These are phyloP conservation scores for Neoarius graeffei DNA, from an alignment of 2,113 vertebrate genomes.

Conservation along the genomic window DNA sequence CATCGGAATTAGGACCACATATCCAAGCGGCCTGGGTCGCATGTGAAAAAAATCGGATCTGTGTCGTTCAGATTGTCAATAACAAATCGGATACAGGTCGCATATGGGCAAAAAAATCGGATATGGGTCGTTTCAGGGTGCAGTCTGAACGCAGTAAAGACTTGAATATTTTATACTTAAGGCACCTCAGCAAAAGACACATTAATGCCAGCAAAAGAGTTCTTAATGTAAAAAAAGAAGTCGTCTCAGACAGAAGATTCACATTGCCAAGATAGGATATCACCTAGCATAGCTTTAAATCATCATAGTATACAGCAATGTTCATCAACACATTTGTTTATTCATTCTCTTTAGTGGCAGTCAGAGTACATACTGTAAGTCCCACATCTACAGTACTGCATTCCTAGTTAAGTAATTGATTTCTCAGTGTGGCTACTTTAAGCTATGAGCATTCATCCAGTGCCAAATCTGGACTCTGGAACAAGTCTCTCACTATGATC, in stretches of 20 bases:
- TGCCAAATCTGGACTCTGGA: slow-evolving; percentile 48
- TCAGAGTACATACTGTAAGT: not conserved
- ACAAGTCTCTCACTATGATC: slow-evolving; percentile 71
- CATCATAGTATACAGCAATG: slow-evolving; percentile 11
- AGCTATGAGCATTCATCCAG: slow-evolving; percentile 13
- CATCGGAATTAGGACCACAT: too few species aligned
- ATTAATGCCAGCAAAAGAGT: slow-evolving; percentile 1
- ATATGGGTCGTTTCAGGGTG: too few species aligned
- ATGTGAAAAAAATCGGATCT: too few species aligned
- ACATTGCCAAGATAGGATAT: slow-evolving; percentile 25
- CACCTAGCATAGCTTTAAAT: not conserved
- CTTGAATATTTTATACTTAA: slow-evolving; percentile 9
- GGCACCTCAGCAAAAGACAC: slow-evolving; percentile 32
- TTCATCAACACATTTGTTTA: slow-evolving; percentile 2
- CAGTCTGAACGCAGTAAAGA: too few species aligned
- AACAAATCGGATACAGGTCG: too few species aligned
- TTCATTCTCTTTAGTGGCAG: slow-evolving; percentile 10
- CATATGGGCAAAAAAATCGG: too few species aligned
- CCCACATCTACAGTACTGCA: not conserved
- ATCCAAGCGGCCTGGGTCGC: too few species aligned
- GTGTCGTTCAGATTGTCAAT: too few species aligned
- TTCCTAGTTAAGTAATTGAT: not conserved
- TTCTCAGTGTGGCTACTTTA: slow-evolving; percentile 20
- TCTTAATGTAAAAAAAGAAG: slow-evolving; percentile 20
- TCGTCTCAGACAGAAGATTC: slow-evolving; percentile 35